Evolutionary conservation across 2,113 vertebrate species (phyloP).

Genomic region (Antennarius striatus): DNA sequence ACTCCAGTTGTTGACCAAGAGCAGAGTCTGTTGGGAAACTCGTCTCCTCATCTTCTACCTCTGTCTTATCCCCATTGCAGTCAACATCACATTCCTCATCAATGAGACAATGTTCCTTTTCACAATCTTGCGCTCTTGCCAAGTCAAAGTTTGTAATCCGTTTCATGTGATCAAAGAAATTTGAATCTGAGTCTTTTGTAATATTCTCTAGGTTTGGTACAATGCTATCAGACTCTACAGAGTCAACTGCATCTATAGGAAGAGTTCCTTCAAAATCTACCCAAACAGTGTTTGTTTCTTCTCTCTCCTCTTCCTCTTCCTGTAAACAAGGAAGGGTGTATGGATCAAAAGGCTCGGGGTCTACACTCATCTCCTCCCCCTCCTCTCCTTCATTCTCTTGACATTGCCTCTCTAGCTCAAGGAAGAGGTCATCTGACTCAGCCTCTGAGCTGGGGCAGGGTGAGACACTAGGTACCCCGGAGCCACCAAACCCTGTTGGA

Average conservation of each 20-base stretch:
- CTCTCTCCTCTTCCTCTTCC: constrained; percentile 61
- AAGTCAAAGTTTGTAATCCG: constrained; percentile 41
- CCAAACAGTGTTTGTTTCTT: constrained; percentile 22
- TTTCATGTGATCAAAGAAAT: constrained; percentile 23
- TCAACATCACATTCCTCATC: constrained; percentile 61
- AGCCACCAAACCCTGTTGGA: constrained; percentile 77
- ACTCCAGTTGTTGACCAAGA: constrained; percentile 66
- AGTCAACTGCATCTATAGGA: constrained; percentile 42
- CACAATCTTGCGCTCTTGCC: constrained; percentile 61
- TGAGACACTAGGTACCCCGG: constrained; percentile 66
- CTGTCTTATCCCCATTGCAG: constrained; percentile 29
- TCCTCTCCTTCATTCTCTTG: constrained; percentile 72
- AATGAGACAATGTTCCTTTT: constrained; percentile 67
- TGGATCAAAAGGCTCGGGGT: constrained; percentile 59
- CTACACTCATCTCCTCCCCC: constrained; percentile 68
- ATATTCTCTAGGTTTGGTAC: constrained; percentile 21
- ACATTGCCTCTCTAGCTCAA: constrained; percentile 93
- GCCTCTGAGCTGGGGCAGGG: constrained; percentile 84
- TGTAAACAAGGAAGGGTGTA: constrained; percentile 60
- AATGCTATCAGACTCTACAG: constrained; percentile 19
- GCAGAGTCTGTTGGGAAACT: constrained; percentile 67
- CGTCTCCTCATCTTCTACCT: constrained; percentile 54
- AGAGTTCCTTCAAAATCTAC: constrained; percentile 51
- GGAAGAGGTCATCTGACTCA: constrained; percentile 93
- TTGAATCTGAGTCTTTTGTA: constrained; percentile 16